Evolutionary conservation across 2,888 invertebrate species (phyloP), one percentile per base, ranked within the genome.

Genomic region (Protodeltote pygarga): DNA sequence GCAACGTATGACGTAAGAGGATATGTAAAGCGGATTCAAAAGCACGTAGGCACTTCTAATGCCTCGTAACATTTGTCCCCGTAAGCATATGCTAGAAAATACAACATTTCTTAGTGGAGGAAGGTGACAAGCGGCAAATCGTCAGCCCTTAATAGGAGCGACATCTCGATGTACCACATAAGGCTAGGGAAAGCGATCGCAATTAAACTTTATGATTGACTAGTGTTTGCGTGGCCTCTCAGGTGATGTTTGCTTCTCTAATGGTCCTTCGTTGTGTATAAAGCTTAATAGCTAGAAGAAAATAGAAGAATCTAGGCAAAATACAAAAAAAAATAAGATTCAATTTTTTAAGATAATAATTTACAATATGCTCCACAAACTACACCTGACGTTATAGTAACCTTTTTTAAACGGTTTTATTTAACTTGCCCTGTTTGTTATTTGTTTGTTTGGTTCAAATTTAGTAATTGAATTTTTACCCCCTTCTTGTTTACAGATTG

Each of bases 161-260:
- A 78, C 78, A 77, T 79, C 75, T 75, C 70, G 65, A 52, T 63
- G 52, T 50, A 17, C 67, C 78, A 66, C 67, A 67, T 75, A 81
- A 79, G 72, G 82, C 69, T 73, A 71, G 80, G 72, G 83, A 85
- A 83, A 84, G 83, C 75, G 69, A 65, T 63, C 55, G 69, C 77
- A 75, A 79, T 79, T 77, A 76, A 77, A 71, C 67, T 78, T 72
- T 78, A 79, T 81, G 85, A 83, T 79, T 77, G 79, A 80, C 79
- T 66, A 40, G 62, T 71, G 68, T 69, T 73, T 69, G 65, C 68
- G 65, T 63, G 58, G 38, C 42, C 37, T 41, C 42, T 28, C 34
- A 37, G 41, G 24, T 38, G 63, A 33, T 38, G 16, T 5, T 20
- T 25, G 21, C 20, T 38, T 9, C 23, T 13, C 10, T 29, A n/a